Evolutionary conservation across 2,888 invertebrate genomes (phyloP), one percentile per base, ranked within the genome.

Genomic region (Aporophyla nigra): DNA sequence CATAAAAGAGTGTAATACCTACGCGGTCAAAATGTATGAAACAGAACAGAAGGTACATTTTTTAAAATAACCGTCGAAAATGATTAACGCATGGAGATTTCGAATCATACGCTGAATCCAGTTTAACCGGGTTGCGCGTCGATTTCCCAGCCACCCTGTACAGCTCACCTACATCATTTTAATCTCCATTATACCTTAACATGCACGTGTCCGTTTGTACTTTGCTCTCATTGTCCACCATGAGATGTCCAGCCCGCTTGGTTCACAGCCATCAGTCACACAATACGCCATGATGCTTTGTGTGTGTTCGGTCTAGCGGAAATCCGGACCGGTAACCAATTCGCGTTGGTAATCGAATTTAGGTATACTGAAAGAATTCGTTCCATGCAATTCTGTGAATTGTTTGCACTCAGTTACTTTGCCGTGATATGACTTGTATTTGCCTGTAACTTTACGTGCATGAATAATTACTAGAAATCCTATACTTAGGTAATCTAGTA

Each of bases 181-280:
- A 79, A 72, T 78, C 61, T 69, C 65, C 59, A 74, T 80, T 80
- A 61, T 56, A 59, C 27, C 16, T 51, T 69, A 53, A 66, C 43
- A 72, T 61, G 72, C 77, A 73, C 73, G 68, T 71, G 75, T 72
- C 69, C 43, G 21, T 56, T 21, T 76, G 82, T 68, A 86, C 78
- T 82, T 81, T 78, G 83, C 68, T 80, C 19, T 43, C 43, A 83
- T 88, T 86, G 84, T 83, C 9, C 43, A 51, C 74, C 78, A 80
- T 88, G 84, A 82, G 85, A 84, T 75, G 70, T 33, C 65, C 70
- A 77, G 16, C 16, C 33, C 27, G 58, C 71, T 68, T 68, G 73
- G 68, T 75, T 84, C 83, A 69, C 71, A 87, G 80, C 74, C 77
- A 86, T 89, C 66, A 76, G 86, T 33, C 75, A 85, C 79, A 83